Conservation (phyloP, 2,797 vertebrate genomes). For the Urophycis tenuis region DNA sequence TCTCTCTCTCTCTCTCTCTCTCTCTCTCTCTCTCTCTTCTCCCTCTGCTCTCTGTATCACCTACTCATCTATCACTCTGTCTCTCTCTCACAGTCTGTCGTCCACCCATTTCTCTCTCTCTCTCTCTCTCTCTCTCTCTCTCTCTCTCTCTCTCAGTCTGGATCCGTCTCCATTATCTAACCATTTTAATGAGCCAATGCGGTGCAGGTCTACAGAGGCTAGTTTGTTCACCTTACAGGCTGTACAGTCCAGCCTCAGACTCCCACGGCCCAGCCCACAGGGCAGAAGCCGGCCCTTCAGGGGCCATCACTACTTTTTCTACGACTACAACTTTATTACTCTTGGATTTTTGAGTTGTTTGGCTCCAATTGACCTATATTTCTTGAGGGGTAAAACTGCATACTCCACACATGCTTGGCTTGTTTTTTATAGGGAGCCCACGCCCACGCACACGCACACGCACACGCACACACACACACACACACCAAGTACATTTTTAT, state of each 20-base stretch:
- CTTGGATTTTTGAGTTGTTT: neutral
- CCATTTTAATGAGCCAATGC: neutral
- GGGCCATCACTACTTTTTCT: neutral
- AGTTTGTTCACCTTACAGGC: neutral
- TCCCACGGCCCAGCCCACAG: neutral
- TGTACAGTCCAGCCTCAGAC: neutral
- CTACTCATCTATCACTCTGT: neutral
- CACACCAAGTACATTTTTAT: neutral
- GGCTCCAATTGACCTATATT: constrained; percentile 1
- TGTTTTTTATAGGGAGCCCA: neutral
- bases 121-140: too few relatives aligned
- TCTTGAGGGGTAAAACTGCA: neutral
- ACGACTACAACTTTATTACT: neutral
- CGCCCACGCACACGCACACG: constrained; percentile 7
- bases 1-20: neutral
- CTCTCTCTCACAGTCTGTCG: neutral
- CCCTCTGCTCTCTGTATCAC: too few relatives aligned
- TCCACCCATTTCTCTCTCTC: too few relatives aligned
- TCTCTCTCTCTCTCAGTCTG: neutral
- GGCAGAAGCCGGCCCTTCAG: neutral
- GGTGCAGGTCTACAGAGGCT: neutral
- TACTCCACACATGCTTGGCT: neutral
- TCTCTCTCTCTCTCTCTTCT: neutral
- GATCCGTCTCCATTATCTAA: neutral
- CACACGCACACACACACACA: neutral